Percentiles rank a stretch among this genome's conserved stretches.
phyloP scores from a whole-genome alignment of 1,140 invertebrate genomes.

The Atta texana region DNA sequence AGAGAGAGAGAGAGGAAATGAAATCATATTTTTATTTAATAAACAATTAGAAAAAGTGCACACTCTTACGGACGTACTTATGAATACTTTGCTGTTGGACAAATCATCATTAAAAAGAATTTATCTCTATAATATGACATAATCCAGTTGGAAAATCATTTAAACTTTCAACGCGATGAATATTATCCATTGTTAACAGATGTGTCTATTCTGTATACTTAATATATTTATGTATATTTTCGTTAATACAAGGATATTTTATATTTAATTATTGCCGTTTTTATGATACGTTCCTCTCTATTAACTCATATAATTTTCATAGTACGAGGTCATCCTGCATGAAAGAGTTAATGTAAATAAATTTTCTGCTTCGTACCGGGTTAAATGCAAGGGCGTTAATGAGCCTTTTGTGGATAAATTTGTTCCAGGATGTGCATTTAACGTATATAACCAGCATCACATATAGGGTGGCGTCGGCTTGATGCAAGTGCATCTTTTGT shows the following conservation, averaged over 20 bases:
- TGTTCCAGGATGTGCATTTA: constrained; percentile 46
- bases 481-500: constrained; percentile 21
- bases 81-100: neutral
- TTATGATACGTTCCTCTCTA: constrained; percentile 15
- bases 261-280: constrained; percentile 17
- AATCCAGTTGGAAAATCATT: neutral
- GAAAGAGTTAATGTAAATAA: constrained; percentile 41
- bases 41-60: neutral
- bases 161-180: neutral
- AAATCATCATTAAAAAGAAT: constrained; percentile 5
- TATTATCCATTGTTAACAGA: neutral
- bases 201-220: neutral
- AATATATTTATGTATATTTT: constrained; percentile 6
- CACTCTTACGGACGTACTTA: neutral
- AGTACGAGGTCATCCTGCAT: constrained; percentile 1
- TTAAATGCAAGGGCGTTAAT: constrained; percentile 38
- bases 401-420: constrained; percentile 31
- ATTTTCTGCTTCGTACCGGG: constrained; percentile 6
- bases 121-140: neutral
- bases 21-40: constrained; percentile 6
- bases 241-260: neutral
- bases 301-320: constrained; percentile 2
- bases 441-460: constrained; percentile 8
- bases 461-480: neutral
- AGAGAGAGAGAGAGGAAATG: neutral